Base-by-base conservation (phyloP, 2,888 invertebrate genomes). In the Drosophila paranaensis region DNA sequence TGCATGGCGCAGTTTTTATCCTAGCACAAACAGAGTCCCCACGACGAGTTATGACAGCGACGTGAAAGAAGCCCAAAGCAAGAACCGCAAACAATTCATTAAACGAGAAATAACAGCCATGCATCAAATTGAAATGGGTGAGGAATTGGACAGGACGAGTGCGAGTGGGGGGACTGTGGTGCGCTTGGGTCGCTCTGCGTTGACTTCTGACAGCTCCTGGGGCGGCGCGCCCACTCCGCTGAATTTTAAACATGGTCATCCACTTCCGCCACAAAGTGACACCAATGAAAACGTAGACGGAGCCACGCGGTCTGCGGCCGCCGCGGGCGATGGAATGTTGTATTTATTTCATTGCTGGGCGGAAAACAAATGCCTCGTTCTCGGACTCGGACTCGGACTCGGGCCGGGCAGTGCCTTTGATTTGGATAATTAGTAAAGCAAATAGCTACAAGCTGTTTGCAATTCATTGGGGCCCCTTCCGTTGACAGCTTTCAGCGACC, bases 221-320 rank as follows among this genome's bases (percentile, higher is more conserved):
- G 69, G 60, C 53, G 51, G 30, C 48, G 16, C 50, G 45, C 55
- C 16, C 60, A 54, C 63, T 54, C 64, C 54, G 61, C 72, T 57
- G 82, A 75, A 82, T 74, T 85, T 77, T 71, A 86, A 89, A 90
- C 88, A 86, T 89, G 91, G 89, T 91, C 90, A 81, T 89, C 90
- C 90, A 83, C 85, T 91, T 91, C 91, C 91, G 91, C 90, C 91
- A 77, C 91, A 90, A 89, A 90, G 87, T 91, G 91, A 90, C 91
- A 91, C 90, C 88, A 87, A 81, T 89, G 76, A 74, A 81, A 79
- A 67, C 61, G 74, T 70, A 74, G 71, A 73, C 64, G 72, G 65
- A 69, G 65, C 61, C 67, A 66, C 68, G 60, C 63, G 43, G 69
- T 56, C 84, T 74, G 76, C 46, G 82, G 76, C 53, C 6, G 80